phyloP scores from a whole-genome alignment of 2,888 invertebrate species.

The Aporophyla nigra region DNA sequence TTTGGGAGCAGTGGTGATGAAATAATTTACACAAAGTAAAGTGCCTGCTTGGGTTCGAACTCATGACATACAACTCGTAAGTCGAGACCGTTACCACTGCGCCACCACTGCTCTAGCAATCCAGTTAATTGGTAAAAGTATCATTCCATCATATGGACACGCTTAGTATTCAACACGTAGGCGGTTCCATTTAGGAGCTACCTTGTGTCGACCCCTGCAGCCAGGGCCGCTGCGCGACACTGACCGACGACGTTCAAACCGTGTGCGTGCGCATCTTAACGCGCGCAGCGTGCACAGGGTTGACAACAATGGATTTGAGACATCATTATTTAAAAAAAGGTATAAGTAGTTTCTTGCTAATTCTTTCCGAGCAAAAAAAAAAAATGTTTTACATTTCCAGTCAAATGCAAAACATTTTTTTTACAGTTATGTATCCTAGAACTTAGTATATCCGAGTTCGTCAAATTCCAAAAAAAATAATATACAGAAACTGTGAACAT shows the following conservation, averaged over 20 bases:
- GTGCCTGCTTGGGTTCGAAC: no score
- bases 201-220: constrained; percentile 63
- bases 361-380: not conserved
- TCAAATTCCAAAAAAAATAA: not conserved
- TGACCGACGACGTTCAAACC: constrained; percentile 62
- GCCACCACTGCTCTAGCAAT: not conserved
- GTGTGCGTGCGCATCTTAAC: constrained; percentile 54
- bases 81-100: no score
- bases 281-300: constrained; percentile 42
- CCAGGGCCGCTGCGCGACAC: constrained; percentile 64
- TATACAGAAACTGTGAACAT: not conserved
- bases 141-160: not conserved
- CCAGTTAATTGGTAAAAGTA: constrained; percentile 8
- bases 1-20: no score
- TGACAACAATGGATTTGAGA: constrained; percentile 11
- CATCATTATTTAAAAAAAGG: not conserved
- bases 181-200: constrained; percentile 47
- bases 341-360: not conserved
- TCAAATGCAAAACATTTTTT: no score
- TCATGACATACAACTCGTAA: no score
- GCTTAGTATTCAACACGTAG: constrained; percentile 59
- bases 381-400: no score
- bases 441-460: not conserved
- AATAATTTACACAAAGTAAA: no score
- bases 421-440: not conserved